Evolutionary conservation across 1,140 invertebrate species (phyloP), one percentile per base, ranked within the genome.

Genomic region (Cydia strobilella): DNA sequence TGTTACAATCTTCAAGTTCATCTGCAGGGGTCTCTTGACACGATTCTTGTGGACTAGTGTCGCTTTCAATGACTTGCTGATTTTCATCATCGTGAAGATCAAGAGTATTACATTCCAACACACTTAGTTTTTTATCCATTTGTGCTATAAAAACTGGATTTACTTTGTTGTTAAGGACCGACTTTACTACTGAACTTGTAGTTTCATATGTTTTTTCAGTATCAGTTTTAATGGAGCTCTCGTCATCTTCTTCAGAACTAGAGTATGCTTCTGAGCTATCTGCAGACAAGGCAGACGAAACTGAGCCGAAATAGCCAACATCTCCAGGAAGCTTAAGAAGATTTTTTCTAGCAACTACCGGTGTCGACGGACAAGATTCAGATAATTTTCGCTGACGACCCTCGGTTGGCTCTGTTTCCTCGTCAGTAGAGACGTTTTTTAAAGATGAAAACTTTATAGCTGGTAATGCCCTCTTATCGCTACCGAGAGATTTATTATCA

Each of bases 181-280:
- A 94, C 78, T 93, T 91, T 3, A 94, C 92, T 73, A 94, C 91
- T 66, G 93, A 93, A 79, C 93, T 94, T 3, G 94, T 93, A 48
- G 90, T 94, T 80, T 94, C 94, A 42, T 91, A 79, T 74, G 90
- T 84, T 59, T 80, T 82, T 48, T 88, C 86, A 18, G 82, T 80
- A 75, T 88, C 85, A 2, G 82, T 88, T 82, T 86, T 92, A 18
- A 85, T 90, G 62, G 85, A 93, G 48, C 90, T 92, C 75, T 93
- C 93, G 66, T 94, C 92, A 66, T 94, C 93, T 63, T 93, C 93
- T 18, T 93, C 91, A 25, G 87, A 90, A 75, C 87, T 88, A 0
- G 91, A 87, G 76, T 90, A 91, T 13, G 90, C 85, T 75, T 93
- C 92, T 2, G 93, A 93, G 74, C 93, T 93, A 12, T 91, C 92